Percentiles rank a stretch among this genome's conserved stretches.
Evolutionary conservation across 35 echinoderm and acorn worm genomes (phyloP).

Genomic region (Stichopus chloronotus): DNA sequence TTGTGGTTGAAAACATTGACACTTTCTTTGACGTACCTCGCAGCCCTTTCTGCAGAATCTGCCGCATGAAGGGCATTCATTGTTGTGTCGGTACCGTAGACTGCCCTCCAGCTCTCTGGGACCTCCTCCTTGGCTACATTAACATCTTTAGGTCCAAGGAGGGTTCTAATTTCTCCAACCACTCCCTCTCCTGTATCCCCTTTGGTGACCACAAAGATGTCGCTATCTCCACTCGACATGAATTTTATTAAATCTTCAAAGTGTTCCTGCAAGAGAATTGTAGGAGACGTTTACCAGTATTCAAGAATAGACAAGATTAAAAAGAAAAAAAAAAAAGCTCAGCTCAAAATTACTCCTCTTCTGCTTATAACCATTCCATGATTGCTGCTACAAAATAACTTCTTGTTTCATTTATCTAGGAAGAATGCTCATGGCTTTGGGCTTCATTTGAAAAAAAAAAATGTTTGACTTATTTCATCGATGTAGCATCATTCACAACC

Average conservation of each 20-base stretch:
- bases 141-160: constrained; percentile 92
- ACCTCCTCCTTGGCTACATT: constrained; percentile 88
- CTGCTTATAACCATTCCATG: too few relatives aligned
- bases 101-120: constrained; percentile 88
- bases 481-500: too few relatives aligned
- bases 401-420: too few relatives aligned
- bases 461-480: too few relatives aligned
- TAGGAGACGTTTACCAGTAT: neutral
- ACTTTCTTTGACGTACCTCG: constrained; percentile 65
- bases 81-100: constrained; percentile 93
- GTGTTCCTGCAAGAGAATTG: constrained; percentile 71
- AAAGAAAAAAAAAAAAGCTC: too few relatives aligned
- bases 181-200: constrained; percentile 97
- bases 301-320: too few relatives aligned
- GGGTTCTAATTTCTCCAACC: constrained; percentile 72
- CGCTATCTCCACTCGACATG: constrained; percentile 90
- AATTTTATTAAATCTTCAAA: constrained; percentile 89
- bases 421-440: too few relatives aligned
- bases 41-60: constrained; percentile 92
- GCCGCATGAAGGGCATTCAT: constrained; percentile 98
- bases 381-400: too few relatives aligned
- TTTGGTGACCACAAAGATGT: constrained; percentile 84
- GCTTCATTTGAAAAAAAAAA: too few relatives aligned
- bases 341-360: too few relatives aligned
- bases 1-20: too few relatives aligned